Evolutionary conservation across 2,888 invertebrate genomes (phyloP).

Genomic region (Morpho deidamia): DNA sequence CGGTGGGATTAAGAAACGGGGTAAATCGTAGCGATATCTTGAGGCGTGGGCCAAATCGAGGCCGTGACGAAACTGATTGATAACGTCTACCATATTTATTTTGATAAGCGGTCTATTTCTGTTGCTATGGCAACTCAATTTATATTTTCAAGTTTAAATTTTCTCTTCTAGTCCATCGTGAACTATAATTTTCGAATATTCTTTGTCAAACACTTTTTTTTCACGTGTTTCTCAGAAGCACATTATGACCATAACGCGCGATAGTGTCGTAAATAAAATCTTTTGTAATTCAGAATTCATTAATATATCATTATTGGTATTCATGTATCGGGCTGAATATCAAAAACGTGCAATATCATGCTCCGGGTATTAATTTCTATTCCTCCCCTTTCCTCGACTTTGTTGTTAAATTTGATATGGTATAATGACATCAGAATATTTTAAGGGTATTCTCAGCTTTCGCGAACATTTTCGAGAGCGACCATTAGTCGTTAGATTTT

Average conservation of each 20-base stretch:
- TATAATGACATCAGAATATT: constrained; percentile 37
- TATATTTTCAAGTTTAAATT: no score
- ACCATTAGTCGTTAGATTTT: constrained; percentile 23
- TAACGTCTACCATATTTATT: constrained; percentile 53
- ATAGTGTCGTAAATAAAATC: background rate
- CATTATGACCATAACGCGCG: no score
- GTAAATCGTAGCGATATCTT: constrained; percentile 63
- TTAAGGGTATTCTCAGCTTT: constrained; percentile 25
- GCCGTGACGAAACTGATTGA: constrained; percentile 72
- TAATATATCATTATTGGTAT: constrained; percentile 11
- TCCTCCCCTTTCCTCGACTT: constrained; percentile 32
- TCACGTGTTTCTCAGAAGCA: no score
- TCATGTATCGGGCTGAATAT: constrained; percentile 5
- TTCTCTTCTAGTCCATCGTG: no score
- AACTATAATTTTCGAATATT: no score
- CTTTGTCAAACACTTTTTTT: no score
- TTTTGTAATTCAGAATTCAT: constrained; percentile 5
- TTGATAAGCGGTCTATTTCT: constrained; percentile 44
- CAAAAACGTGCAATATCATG: constrained; percentile 48
- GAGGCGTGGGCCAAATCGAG: constrained; percentile 65
- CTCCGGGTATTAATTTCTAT: constrained; percentile 49
- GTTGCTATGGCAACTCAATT: constrained; percentile 43
- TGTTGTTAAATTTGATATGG: constrained; percentile 46
- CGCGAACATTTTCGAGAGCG: constrained; percentile 39
- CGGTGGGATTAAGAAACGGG: constrained; percentile 62